A percentile compares a stretch with the other conserved stretches of the same genome.
These are phyloP conservation scores for Acrocephalus scirpaceus DNA, from an alignment of 2,797 vertebrate genomes.

Conservation along the genomic window DNA sequence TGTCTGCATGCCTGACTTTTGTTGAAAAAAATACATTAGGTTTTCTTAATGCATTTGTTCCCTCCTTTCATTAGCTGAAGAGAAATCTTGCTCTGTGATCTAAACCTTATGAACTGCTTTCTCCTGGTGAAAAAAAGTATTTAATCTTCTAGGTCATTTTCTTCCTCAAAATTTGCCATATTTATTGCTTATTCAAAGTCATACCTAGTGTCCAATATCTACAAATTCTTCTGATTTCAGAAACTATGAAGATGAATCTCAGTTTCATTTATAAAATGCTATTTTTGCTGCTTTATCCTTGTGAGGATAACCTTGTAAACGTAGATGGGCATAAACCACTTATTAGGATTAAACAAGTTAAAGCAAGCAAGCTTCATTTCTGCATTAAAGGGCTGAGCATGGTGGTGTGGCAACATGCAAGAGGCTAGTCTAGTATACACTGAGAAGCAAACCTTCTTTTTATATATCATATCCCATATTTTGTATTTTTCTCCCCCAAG, in stretches of 20 bases:
- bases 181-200: neutral
- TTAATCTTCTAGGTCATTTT: neutral
- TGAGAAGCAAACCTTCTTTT: neutral
- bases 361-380: constrained; percentile 1
- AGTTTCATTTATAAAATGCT: neutral
- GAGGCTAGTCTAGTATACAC: neutral
- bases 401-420: neutral
- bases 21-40: neutral
- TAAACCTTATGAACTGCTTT: neutral
- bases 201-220: neutral
- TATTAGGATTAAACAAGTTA: neutral
- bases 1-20: neutral
- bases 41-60: neutral
- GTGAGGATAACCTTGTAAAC: neutral
- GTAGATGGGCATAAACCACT: neutral
- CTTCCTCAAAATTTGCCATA: neutral
- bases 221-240: neutral
- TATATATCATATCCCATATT: neutral
- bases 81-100: neutral
- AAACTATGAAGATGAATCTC: neutral
- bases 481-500: neutral
- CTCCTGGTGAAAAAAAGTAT: neutral
- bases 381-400: neutral
- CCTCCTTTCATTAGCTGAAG: neutral
- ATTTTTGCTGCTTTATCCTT: neutral